These are phyloP conservation scores for Cochlearius cochlearius DNA, from an alignment of 2,113 vertebrate genomes.

Conservation along the genomic window DNA sequence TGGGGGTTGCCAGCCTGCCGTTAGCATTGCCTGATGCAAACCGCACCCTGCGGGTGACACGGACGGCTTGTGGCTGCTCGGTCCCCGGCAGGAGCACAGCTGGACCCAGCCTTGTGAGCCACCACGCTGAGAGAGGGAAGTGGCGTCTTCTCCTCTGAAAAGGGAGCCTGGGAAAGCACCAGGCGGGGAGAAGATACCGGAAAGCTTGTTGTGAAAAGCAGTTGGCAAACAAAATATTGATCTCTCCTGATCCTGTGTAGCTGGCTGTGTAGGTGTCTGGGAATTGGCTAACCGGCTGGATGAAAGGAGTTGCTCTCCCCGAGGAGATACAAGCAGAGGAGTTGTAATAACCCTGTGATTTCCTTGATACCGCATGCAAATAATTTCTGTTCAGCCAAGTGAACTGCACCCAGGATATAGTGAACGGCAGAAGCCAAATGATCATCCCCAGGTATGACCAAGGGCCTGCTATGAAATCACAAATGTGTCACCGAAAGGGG, in stretches of 20 bases:
- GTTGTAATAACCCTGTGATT: not conserved
- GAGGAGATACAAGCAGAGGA: not conserved
- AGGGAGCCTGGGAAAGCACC: not conserved
- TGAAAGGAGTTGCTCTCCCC: not conserved
- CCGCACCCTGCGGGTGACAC: accelerated
- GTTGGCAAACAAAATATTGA: not conserved
- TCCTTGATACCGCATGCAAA: not conserved
- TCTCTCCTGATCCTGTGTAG: not conserved
- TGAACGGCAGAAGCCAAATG: not conserved
- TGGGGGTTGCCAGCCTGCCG: not conserved
- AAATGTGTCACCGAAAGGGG: not conserved
- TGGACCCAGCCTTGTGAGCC: not conserved
- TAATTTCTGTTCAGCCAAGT: not conserved
- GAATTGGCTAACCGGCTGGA: accelerated
- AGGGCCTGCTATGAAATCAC: not conserved
- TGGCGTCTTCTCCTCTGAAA: not conserved
- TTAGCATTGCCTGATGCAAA: not conserved
- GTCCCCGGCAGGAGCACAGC: not conserved
- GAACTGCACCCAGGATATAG: not conserved
- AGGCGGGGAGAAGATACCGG: not conserved
- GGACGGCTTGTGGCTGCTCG: not conserved
- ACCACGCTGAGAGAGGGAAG: not conserved
- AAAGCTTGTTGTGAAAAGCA: not conserved
- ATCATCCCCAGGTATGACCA: not conserved
- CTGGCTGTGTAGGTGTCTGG: not conserved